Conservation (phyloP, 2,888 invertebrate species). For the Himalopsyche tibetana region DNA sequence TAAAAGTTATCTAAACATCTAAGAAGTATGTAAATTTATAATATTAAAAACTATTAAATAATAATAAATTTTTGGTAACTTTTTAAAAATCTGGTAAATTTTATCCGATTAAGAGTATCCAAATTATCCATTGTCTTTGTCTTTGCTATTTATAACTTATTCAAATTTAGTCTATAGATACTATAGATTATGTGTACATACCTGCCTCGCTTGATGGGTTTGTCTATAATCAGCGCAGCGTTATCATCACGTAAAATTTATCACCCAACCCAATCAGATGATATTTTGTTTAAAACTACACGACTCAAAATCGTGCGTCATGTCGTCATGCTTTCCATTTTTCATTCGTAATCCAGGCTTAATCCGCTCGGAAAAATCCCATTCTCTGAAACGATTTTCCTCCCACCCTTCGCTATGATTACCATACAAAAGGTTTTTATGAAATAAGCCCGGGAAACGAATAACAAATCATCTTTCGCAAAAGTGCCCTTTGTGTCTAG, state of each 20-base stretch:
- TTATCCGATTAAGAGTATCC: too few species aligned
- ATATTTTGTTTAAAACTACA: constrained; percentile 14
- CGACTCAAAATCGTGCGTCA: constrained; percentile 20
- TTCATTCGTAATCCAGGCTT: constrained; percentile 73
- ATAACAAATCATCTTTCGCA: constrained; percentile 64
- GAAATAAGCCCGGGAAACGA: constrained; percentile 65
- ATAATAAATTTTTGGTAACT: too few species aligned
- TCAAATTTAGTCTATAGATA: too few species aligned
- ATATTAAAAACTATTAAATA: too few species aligned
- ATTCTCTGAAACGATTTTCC: constrained; percentile 73
- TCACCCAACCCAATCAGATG: constrained; percentile 2
- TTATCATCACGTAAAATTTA: not conserved
- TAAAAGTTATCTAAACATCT: too few species aligned
- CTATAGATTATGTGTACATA: not conserved
- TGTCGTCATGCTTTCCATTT: constrained; percentile 65
- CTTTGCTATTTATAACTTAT: too few species aligned
- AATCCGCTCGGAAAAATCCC: constrained; percentile 77
- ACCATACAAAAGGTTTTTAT: constrained; percentile 66
- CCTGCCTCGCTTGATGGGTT: not conserved
- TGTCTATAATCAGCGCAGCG: not conserved
- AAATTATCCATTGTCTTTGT: too few species aligned
- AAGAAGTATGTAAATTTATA: too few species aligned
- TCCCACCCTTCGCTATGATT: constrained; percentile 69
- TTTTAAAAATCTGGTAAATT: too few species aligned
- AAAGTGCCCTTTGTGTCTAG: constrained; percentile 54